Evolutionary conservation across 2,888 invertebrate species (phyloP).

Genomic region (Siphonodentalium dalli): DNA sequence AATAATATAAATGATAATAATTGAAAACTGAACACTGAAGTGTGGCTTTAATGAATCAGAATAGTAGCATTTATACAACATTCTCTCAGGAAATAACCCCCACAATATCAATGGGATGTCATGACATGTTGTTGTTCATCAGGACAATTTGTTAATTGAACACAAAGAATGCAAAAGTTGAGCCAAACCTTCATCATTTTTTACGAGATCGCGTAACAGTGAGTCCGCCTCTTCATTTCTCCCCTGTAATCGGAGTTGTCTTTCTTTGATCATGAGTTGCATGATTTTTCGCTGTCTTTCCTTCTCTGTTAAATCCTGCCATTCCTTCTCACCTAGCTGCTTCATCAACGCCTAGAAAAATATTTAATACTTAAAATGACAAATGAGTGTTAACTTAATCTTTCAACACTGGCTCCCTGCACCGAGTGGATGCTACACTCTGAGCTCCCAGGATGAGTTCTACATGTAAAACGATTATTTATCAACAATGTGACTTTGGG

Average conservation of each 20-base stretch:
- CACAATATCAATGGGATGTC: no score
- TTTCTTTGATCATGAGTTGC: conserved; percentile 46
- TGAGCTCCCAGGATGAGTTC: no score
- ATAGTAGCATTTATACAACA: no score
- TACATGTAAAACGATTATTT: no score
- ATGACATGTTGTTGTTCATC: no score
- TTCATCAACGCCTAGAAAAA: not conserved
- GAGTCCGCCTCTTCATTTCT: conserved; percentile 45
- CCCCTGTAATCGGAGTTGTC: conserved; percentile 43
- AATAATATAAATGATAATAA: no score
- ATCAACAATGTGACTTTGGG: no score
- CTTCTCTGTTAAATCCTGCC: conserved; percentile 44
- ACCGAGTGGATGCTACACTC: not conserved
- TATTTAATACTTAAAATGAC: not conserved
- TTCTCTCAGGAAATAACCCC: no score
- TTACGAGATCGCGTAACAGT: conserved; percentile 7
- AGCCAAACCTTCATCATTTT: conserved; percentile 14
- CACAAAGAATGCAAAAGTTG: no score
- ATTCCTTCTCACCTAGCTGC: conserved; percentile 51
- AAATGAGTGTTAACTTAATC: not conserved
- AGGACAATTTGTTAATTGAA: no score
- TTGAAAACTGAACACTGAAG: no score
- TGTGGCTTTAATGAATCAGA: no score
- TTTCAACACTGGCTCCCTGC: not conserved
- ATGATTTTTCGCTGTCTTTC: conserved; percentile 43